Percentiles rank a stretch among this genome's conserved stretches.
These are phyloP conservation scores for Agriopis marginaria DNA, from an alignment of 2,888 invertebrate genomes.

Conservation along the genomic window DNA sequence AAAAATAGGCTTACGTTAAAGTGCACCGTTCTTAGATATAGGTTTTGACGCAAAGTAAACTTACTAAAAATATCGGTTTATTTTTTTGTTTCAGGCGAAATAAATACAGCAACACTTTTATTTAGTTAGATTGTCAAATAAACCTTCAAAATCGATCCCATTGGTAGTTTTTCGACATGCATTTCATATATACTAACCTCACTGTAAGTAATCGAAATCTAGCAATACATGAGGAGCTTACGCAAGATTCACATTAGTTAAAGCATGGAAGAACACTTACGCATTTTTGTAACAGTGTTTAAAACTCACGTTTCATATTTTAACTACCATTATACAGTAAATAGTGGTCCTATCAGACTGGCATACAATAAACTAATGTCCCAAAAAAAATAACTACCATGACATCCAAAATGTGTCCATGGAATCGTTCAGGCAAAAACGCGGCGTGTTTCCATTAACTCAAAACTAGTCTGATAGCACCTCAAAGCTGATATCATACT, in stretches of 20 bases:
- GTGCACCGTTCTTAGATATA: too few relatives aligned
- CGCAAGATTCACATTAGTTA: conserved; percentile 2
- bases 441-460: too few relatives aligned
- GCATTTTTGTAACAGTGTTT: neutral
- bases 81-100: too few relatives aligned
- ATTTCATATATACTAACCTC: conserved; percentile 9
- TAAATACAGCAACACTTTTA: too few relatives aligned
- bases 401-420: too few relatives aligned
- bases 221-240: conserved; percentile 7
- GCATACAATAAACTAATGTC: neutral
- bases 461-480: conserved; percentile 10
- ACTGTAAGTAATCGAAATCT: neutral
- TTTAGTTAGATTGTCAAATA: too few relatives aligned
- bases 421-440: neutral
- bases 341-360: conserved; percentile 2
- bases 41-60: too few relatives aligned
- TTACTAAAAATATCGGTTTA: too few relatives aligned
- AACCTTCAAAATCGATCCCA: neutral
- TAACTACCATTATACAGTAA: neutral
- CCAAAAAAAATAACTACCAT: neutral
- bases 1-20: neutral
- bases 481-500: conserved; percentile 13
- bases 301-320: neutral
- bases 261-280: conserved; percentile 13
- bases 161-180: conserved; percentile 5